These are phyloP conservation scores for Melanostoma scalare DNA, from an alignment of 2,888 invertebrate species.

Conservation along the genomic window DNA sequence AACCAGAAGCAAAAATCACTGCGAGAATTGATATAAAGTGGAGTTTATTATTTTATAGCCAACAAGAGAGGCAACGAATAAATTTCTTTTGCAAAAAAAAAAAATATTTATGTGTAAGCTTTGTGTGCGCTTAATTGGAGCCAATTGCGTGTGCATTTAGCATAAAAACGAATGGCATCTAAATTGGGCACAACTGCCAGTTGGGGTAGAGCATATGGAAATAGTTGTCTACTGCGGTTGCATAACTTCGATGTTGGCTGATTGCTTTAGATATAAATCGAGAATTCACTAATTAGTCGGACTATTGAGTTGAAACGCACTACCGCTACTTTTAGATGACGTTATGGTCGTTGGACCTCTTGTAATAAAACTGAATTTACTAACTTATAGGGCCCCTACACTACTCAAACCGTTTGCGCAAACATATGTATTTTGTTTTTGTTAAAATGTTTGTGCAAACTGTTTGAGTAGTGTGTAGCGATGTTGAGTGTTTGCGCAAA, in stretches of 20 bases:
- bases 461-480: too few species aligned
- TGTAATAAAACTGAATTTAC: too few species aligned
- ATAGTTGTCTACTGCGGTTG: constrained; percentile 17
- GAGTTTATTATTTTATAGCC: constrained; percentile 31
- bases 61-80: constrained; percentile 26
- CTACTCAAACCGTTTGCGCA: too few species aligned
- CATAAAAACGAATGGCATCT: constrained; percentile 11
- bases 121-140: constrained; percentile 52
- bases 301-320: constrained; percentile 17
- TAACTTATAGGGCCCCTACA: too few species aligned
- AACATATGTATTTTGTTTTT: too few species aligned
- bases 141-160: constrained; percentile 38
- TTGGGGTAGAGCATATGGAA: not conserved
- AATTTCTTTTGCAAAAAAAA: constrained; percentile 26
- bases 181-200: constrained; percentile 30
- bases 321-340: not conserved
- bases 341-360: not conserved
- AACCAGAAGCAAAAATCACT: constrained; percentile 44
- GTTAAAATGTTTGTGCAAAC: too few species aligned
- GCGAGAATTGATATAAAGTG: constrained; percentile 53
- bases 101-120: constrained; percentile 40
- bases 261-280: constrained; percentile 61
- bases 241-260: constrained; percentile 27
- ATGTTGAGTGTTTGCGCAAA: too few species aligned
- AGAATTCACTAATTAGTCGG: constrained; percentile 62